Evolutionary conservation across 2,888 invertebrate genomes (phyloP), one percentile per base, ranked within the genome.

Genomic region (Uropetala carovei): DNA sequence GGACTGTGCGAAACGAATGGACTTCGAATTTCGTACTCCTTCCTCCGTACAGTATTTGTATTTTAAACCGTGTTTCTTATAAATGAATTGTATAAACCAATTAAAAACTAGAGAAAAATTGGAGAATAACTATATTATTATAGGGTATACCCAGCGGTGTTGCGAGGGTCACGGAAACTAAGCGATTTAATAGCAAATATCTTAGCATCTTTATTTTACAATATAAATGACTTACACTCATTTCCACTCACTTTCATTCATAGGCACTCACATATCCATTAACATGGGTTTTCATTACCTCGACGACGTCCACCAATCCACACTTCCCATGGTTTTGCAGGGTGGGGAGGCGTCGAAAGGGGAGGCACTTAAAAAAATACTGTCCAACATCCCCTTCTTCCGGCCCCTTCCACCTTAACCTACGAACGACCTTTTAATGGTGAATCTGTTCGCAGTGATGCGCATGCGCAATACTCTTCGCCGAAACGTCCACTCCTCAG

Each of bases 161-260:
- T 43, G 43, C 43, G 43, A 43, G 5, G 43, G 43, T 43, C 43
- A 43, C 43, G 5, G 5, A 14, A 85, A 85, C 58, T 43, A 5
- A 57, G 22, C 11, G n/a, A 64, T 16, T 43, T 89, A 89, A 89
- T 89, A 89, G 89, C 89, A 89, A 89, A 89, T 89, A 89, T 89
- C 89, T 89, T 89, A 89, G 89, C 89, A 89, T 89, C 43, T 89
- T 89, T 89, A 89, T 89, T 89, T 89, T 89, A 89, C 89, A 89
- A 89, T 89, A 89, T 89, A 89, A 89, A 89, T 89, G 89, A 89
- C 89, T 89, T 89, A 89, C 89, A 89, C 89, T 89, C 89, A 89
- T 64, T 89, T 68, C 89, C 89, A 64, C 89, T 43, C 89, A 89
- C 89, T 89, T 89, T 89, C 89, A 89, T 89, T 68, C 89, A 43